Base-by-base conservation (phyloP, 2,797 vertebrate species). In the Streptopelia turtur region DNA sequence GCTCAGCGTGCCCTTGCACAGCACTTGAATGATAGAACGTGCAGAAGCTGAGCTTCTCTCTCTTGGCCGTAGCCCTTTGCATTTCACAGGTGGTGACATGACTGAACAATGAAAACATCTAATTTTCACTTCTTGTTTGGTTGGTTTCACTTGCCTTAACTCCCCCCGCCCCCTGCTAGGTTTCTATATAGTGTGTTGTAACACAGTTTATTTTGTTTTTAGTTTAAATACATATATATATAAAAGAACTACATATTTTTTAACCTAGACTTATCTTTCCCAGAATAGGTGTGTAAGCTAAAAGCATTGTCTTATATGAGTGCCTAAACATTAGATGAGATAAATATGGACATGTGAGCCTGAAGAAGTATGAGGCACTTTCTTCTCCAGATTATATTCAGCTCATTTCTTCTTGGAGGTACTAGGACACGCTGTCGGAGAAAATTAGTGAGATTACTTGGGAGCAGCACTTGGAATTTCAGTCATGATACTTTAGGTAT, bases 71-170 rank as follows among this genome's bases (percentile, higher is more conserved):
- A 87, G 64, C 35, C 41, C 69, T 95, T 95, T 94, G 94, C 87
- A 92, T 94, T 95, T 96, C 53, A 60, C 94, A 91, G 87, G 82
- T 94, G 85, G 53, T 87, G 61, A 89, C 89, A 91, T 94, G 91
- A 93, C 89, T 89, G 64, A 87, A 52, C n/a, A 69, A 30, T 50
- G 56, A 81, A 86, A 94, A 91, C 72, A 65, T 71, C 41, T 90
- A 53, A 81, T 94, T 93, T 95, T 95, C 79, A 78, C 93, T 94
- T 94, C 95, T 96, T 80, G 89, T 89, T 95, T 83, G 64, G 60
- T 95, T 93, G 68, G 78, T 95, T 94, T 95, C 89, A 74, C 71
- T 93, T 89, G 39, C 57, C 50, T 37, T 90, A 85, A 80, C 41
- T 84, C 52, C 24, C 31, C 11, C 21, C 43, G 17, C 43, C 18